Evolutionary conservation across 2,113 vertebrate species (phyloP).

Genomic region (Ranitomeya imitator): DNA sequence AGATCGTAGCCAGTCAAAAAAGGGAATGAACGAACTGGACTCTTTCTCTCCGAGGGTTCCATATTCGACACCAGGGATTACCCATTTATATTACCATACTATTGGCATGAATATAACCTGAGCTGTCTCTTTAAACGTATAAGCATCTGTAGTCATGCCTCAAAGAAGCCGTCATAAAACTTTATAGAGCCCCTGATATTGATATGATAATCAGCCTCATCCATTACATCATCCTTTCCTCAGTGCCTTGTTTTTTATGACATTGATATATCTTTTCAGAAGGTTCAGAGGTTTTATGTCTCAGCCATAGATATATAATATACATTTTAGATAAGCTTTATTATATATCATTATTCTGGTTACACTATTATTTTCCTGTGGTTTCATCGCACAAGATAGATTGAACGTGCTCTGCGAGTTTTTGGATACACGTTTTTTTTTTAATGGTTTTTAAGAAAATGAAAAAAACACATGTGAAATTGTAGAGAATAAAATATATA

Average conservation of each 20-base stretch:
- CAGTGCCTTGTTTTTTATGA: neutral
- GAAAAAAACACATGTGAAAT: neutral
- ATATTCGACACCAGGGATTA: no score
- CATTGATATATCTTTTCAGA: no score
- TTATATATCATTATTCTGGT: neutral
- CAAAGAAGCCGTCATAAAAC: neutral
- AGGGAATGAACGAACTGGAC: no score
- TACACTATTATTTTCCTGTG: neutral
- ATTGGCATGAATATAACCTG: no score
- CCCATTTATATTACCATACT: no score
- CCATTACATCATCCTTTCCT: neutral
- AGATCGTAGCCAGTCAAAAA: no score
- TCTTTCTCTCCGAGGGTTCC: no score
- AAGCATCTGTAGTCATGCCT: neutral
- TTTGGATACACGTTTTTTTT: neutral
- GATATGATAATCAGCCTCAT: neutral
- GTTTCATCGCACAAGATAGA: neutral
- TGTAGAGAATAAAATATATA: neutral
- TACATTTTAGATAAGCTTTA: neutral
- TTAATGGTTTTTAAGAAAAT: neutral
- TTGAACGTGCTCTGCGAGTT: neutral
- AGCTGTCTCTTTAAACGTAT: neutral
- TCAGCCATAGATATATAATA: neutral
- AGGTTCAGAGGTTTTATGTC: neutral
- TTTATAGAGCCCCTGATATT: neutral